These are phyloP conservation scores for Petrolisthes manimaculis DNA, from an alignment of 2,888 invertebrate genomes.

Conservation along the genomic window DNA sequence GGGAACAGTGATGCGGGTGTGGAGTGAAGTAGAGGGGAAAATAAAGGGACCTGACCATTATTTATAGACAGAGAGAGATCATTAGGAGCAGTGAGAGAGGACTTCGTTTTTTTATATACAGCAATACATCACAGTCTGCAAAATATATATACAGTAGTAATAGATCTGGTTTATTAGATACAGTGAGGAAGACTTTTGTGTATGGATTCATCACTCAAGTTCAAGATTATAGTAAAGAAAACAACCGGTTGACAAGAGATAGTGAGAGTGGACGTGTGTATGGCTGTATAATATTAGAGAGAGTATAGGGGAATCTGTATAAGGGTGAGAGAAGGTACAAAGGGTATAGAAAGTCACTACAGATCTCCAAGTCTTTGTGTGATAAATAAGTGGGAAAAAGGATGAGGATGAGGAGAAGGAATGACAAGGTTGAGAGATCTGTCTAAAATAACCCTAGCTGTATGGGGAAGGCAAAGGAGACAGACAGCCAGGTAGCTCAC, in stretches of 20 bases:
- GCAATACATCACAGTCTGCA: too few species aligned
- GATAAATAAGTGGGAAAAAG: background rate
- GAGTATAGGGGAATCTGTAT: background rate
- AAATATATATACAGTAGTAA: too few species aligned
- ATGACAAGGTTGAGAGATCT: background rate
- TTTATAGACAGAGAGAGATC: background rate
- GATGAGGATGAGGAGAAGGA: background rate
- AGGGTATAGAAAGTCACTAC: background rate
- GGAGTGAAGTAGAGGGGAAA: background rate
- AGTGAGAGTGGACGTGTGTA: background rate
- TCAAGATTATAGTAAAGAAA: background rate
- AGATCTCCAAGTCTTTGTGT: background rate
- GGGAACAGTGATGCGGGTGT: background rate
- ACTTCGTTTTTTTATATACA: background rate
- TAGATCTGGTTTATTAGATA: too few species aligned
- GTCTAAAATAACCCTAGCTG: too few species aligned
- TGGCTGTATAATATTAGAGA: background rate
- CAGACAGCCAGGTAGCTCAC: background rate
- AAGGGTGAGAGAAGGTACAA: background rate
- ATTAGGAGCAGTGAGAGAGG: background rate
- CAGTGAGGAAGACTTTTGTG: background rate
- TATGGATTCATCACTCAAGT: too few species aligned
- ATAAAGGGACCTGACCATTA: background rate
- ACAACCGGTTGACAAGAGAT: background rate
- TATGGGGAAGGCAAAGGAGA: too few species aligned